Evolutionary conservation across 1,140 invertebrate species (phyloP).

Genomic region (Drosophila sechellia): DNA sequence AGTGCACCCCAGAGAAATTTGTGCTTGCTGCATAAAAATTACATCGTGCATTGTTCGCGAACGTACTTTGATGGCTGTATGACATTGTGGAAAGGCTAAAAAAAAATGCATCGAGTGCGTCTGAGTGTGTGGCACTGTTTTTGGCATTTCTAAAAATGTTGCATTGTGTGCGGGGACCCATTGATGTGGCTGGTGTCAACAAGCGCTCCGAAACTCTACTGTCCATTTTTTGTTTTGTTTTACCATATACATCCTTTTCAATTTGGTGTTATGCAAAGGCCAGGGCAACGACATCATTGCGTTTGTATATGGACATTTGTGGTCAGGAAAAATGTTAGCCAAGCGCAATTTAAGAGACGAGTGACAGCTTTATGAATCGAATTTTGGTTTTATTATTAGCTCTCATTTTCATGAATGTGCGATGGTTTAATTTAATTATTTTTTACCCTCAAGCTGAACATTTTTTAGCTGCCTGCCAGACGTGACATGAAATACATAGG

Average conservation of each 20-base stretch:
- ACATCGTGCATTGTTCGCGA: slow-evolving; percentile 74
- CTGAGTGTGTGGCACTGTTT: slow-evolving; percentile 59
- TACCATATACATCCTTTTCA: background rate
- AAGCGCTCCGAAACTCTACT: slow-evolving; percentile 55
- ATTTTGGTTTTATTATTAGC: slow-evolving; percentile 37
- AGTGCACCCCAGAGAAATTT: slow-evolving; percentile 78
- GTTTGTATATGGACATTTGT: slow-evolving; percentile 50
- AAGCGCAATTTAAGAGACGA: slow-evolving; percentile 23
- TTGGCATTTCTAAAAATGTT: slow-evolving; percentile 77
- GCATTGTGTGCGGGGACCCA: slow-evolving; percentile 59
- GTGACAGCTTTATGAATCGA: slow-evolving; percentile 39
- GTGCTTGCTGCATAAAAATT: slow-evolving; percentile 82
- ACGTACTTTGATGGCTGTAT: slow-evolving; percentile 72
- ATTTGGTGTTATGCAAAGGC: background rate
- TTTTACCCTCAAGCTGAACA: background rate
- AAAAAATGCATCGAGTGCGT: slow-evolving; percentile 41
- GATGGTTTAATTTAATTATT: background rate
- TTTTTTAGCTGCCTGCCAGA: too few species aligned
- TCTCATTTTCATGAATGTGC: background rate
- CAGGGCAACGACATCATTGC: slow-evolving; percentile 68
- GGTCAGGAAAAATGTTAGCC: slow-evolving; percentile 32
- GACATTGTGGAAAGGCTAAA: slow-evolving; percentile 29
- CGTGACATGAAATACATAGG: too few species aligned
- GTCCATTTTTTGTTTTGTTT: slow-evolving; percentile 25
- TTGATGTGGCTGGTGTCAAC: slow-evolving; percentile 77